phyloP scores from a whole-genome alignment of 2,888 invertebrate species.

The Podabrus alpinus region DNA sequence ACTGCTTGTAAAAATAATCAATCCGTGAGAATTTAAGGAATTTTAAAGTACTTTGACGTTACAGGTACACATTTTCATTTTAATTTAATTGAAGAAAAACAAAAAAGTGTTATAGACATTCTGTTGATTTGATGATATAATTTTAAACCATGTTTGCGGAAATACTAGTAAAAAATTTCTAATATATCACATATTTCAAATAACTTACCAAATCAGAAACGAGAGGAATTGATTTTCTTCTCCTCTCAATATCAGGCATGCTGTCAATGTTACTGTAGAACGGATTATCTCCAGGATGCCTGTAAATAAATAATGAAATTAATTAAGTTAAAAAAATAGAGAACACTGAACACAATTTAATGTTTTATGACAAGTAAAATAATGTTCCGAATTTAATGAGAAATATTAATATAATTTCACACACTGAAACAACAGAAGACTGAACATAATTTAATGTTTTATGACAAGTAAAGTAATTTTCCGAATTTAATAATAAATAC shows the following conservation, averaged over 20 bases:
- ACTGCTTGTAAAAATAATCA: background rate
- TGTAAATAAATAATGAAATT: conserved; percentile 51
- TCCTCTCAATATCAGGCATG: conserved; percentile 97
- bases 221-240: conserved; percentile 95
- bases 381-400: background rate
- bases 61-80: background rate
- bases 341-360: background rate
- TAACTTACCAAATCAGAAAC: conserved; percentile 97
- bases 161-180: background rate
- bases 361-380: background rate
- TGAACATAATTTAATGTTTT: background rate
- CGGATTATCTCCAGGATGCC: conserved; percentile 93
- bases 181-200: background rate
- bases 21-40: background rate
- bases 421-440: too few relatives aligned
- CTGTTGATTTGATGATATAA: background rate
- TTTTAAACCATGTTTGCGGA: background rate
- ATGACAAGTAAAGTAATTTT: background rate
- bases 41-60: background rate
- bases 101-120: background rate
- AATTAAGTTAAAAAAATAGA: conserved; percentile 10
- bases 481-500: background rate
- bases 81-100: background rate
- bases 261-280: conserved; percentile 99
- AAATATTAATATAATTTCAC: background rate